A percentile compares a stretch with the other conserved stretches of the same genome.
These are phyloP conservation scores for Leucozona laternaria DNA, from an alignment of 2,888 invertebrate genomes.

Conservation along the genomic window DNA sequence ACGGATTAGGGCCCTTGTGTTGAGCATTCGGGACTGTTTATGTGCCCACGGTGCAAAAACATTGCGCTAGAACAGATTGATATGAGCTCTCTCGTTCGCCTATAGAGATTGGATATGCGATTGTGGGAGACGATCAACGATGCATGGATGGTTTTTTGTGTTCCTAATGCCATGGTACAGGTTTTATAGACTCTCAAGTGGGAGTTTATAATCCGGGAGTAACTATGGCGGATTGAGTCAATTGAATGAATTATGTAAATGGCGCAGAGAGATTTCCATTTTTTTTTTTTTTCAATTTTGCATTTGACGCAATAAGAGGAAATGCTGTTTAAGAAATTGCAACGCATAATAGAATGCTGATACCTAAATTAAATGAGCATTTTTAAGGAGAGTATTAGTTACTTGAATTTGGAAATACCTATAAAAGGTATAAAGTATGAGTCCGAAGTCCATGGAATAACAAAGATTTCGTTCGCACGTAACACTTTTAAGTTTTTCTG, in stretches of 20 bases:
- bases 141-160: slow-evolving; percentile 32
- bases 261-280: slow-evolving; percentile 30
- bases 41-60: slow-evolving; percentile 72
- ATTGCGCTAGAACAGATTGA: slow-evolving; percentile 73
- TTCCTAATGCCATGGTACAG: slow-evolving; percentile 41
- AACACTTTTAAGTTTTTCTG: no score
- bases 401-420: no score
- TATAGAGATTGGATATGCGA: slow-evolving; percentile 58
- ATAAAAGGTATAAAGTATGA: no score
- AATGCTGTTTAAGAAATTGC: not conserved
- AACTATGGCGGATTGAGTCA: slow-evolving; percentile 59
- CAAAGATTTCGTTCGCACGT: no score
- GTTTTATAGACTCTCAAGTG: slow-evolving; percentile 47
- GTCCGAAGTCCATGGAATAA: no score
- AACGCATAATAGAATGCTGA: not conserved
- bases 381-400: no score
- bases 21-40: slow-evolving; percentile 60
- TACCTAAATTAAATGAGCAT: not conserved
- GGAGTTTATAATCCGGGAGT: slow-evolving; percentile 62
- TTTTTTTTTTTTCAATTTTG: not conserved
- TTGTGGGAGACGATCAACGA: slow-evolving; percentile 70
- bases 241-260: slow-evolving; percentile 70
- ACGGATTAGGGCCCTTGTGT: slow-evolving; percentile 63
- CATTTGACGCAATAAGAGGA: not conserved
- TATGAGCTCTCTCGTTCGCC: slow-evolving; percentile 62